Evolutionary conservation across 1,140 invertebrate genomes (phyloP).

Genomic region (Tribolium madens): DNA sequence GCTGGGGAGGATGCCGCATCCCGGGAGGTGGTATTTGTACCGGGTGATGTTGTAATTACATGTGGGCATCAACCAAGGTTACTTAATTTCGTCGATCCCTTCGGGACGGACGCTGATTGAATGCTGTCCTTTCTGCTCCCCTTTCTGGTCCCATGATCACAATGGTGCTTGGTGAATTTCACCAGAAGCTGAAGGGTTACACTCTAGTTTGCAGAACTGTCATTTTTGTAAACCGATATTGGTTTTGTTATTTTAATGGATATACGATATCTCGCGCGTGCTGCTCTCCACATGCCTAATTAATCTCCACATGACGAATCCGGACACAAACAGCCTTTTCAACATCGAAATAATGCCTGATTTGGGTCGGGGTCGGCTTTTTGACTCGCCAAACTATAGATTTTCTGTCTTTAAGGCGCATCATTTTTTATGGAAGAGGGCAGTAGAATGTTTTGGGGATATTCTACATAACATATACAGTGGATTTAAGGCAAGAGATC

Average conservation of each 20-base stretch:
- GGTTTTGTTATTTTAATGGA: slow-evolving; percentile 47
- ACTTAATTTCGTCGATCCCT: slow-evolving; percentile 53
- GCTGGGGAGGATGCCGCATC: slow-evolving; percentile 21
- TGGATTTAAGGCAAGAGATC: slow-evolving; percentile 46
- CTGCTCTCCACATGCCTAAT: slow-evolving; percentile 7
- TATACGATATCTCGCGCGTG: slow-evolving; percentile 44
- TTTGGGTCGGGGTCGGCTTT: neutral
- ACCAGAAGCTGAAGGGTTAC: slow-evolving; percentile 28
- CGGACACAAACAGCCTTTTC: neutral
- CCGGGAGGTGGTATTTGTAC: slow-evolving; percentile 53
- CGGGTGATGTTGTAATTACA: slow-evolving; percentile 53
- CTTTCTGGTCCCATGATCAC: slow-evolving; percentile 22
- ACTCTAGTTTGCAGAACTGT: neutral
- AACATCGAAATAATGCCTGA: neutral
- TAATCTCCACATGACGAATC: slow-evolving; percentile 27
- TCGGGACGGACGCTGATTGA: slow-evolving; percentile 52
- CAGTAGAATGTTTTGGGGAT: slow-evolving; percentile 40
- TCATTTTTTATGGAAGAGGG: slow-evolving; percentile 42
- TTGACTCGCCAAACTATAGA: neutral
- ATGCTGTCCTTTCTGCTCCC: slow-evolving; percentile 44
- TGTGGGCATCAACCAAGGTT: slow-evolving; percentile 54
- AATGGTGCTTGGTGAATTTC: slow-evolving; percentile 1
- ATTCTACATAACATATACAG: slow-evolving; percentile 47
- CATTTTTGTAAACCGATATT: slow-evolving; percentile 41
- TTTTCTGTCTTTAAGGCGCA: slow-evolving; percentile 36